Evolutionary conservation across 2,113 vertebrate species (phyloP).

Genomic region (Oncorhynchus mykiss): DNA sequence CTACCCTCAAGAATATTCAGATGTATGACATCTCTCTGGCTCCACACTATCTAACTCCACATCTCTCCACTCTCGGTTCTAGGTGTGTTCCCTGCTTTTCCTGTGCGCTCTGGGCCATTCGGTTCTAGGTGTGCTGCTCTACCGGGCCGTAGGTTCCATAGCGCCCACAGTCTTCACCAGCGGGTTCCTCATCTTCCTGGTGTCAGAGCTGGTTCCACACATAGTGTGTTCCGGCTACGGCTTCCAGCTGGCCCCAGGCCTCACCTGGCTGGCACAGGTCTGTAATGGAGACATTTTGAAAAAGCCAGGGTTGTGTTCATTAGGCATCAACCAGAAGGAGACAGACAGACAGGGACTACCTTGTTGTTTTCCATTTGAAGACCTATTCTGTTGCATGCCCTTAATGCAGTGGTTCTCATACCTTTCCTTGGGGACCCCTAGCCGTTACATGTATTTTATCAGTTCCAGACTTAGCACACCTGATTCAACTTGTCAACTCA

Average conservation of each 20-base stretch:
- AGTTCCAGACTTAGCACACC: too few species aligned
- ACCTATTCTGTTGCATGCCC: too few species aligned
- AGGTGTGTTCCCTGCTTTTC: conserved; percentile 81
- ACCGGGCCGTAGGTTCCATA: conserved; percentile 71
- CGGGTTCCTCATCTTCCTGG: conserved; percentile 77
- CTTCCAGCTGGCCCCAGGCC: conserved; percentile 78
- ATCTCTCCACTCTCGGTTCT: neutral
- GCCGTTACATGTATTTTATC: too few species aligned
- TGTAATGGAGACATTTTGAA: conserved; percentile 62
- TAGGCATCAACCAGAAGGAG: too few species aligned
- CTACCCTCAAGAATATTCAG: too few species aligned
- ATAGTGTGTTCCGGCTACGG: conserved; percentile 82
- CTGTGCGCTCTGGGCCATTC: conserved; percentile 80
- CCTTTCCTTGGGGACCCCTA: too few species aligned
- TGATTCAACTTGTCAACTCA: too few species aligned
- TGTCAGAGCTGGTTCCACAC: conserved; percentile 82
- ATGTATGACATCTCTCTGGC: too few species aligned
- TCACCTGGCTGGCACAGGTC: conserved; percentile 82
- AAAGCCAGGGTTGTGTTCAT: too few species aligned
- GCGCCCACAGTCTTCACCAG: conserved; percentile 75
- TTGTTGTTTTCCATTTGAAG: too few species aligned
- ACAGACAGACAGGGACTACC: too few species aligned
- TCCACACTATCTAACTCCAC: neutral
- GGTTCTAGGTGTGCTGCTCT: conserved; percentile 78
- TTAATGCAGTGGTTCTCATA: too few species aligned